phyloP scores from a whole-genome alignment of 2,888 invertebrate species.

The Tortrix viridana region DNA sequence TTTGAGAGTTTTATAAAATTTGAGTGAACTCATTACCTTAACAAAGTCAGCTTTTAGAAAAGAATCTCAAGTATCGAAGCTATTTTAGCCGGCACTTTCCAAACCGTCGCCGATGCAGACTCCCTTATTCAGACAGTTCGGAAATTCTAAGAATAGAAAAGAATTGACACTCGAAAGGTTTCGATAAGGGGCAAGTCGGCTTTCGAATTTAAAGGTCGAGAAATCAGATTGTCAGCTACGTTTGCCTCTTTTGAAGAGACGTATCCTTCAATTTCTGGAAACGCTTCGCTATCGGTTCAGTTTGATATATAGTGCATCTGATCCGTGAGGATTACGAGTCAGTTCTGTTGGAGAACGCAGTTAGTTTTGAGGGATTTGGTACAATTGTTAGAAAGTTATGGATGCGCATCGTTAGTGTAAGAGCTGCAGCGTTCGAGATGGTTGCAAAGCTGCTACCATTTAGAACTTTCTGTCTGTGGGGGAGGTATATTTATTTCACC shows the following conservation, averaged over 20 bases:
- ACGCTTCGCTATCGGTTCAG: constrained; percentile 23
- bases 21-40: constrained; percentile 20
- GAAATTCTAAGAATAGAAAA: constrained; percentile 34
- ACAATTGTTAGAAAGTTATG: constrained; percentile 1
- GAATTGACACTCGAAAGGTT: constrained; percentile 33
- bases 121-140: constrained; percentile 13
- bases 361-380: constrained; percentile 13
- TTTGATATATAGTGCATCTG: constrained; percentile 29
- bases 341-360: not conserved
- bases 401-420: not conserved
- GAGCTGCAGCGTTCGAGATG: not conserved
- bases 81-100: constrained; percentile 7
- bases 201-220: constrained; percentile 30
- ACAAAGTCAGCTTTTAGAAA: constrained; percentile 21
- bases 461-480: no score
- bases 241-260: constrained; percentile 20
- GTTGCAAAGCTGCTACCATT: no score
- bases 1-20: constrained; percentile 19
- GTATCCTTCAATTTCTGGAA: constrained; percentile 13
- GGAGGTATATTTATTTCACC: no score
- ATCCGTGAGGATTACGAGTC: constrained; percentile 1
- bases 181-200: constrained; percentile 13
- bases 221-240: constrained; percentile 27
- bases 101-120: constrained; percentile 11
- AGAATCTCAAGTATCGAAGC: constrained; percentile 19